Evolutionary conservation across 2,888 invertebrate genomes (phyloP).

Genomic region (Catocala sponsa): DNA sequence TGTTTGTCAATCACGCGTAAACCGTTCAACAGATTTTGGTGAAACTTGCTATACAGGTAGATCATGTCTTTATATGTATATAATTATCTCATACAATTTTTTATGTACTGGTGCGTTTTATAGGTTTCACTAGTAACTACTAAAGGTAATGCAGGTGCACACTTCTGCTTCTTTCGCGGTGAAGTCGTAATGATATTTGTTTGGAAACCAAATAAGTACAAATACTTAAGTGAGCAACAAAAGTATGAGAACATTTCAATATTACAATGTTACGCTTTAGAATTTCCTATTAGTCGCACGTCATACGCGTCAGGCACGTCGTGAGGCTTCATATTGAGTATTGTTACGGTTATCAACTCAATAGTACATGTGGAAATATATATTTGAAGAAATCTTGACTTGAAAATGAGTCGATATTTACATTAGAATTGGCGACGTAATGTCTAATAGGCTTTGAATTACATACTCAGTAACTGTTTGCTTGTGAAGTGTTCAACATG

Average conservation of each 20-base stretch:
- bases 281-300: constrained; percentile 1
- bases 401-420: constrained; percentile 1
- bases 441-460: neutral
- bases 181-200: no score
- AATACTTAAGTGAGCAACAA: neutral
- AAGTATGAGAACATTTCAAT: constrained; percentile 5
- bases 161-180: no score
- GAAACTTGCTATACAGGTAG: no score
- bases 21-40: no score
- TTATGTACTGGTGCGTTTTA: no score
- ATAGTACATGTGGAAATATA: neutral
- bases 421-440: constrained; percentile 11
- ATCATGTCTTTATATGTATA: no score
- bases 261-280: constrained; percentile 6
- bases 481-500: constrained; percentile 4
- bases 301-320: neutral
- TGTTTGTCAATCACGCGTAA: no score
- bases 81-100: no score
- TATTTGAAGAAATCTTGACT: no score
- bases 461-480: neutral
- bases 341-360: constrained; percentile 6
- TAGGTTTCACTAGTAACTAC: no score
- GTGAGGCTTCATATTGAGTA: neutral
- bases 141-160: no score
- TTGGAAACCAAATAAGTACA: no score